Conservation (phyloP, 2,797 vertebrate genomes). For the Harpagifer antarcticus region DNA sequence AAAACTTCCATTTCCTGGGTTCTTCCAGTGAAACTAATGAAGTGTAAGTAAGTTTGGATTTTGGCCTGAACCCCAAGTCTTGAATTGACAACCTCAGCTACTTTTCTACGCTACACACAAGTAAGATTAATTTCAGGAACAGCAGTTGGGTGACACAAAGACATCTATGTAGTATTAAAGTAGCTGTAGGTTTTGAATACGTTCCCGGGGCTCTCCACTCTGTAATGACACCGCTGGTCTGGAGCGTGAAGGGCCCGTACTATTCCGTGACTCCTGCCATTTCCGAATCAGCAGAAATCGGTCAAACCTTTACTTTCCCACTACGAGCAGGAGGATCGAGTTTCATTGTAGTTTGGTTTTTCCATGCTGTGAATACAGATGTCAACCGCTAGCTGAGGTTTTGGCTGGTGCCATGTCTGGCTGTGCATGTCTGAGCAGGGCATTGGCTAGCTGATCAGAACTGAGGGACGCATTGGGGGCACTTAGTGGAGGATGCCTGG, state of each 20-base stretch:
- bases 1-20: slow-evolving; percentile 10
- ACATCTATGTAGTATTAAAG: slow-evolving; percentile 5
- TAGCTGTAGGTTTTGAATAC: slow-evolving; percentile 27
- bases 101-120: slow-evolving; percentile 14
- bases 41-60: slow-evolving; percentile 12
- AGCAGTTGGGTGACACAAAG: slow-evolving; percentile 11
- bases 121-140: slow-evolving; percentile 28
- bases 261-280: slow-evolving; percentile 36
- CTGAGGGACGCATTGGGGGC: slow-evolving; percentile 45
- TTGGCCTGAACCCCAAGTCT: slow-evolving; percentile 17
- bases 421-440: slow-evolving; percentile 73
- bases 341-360: slow-evolving; percentile 71
- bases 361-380: slow-evolving; percentile 75
- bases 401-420: slow-evolving; percentile 67
- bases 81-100: slow-evolving; percentile 24
- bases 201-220: not conserved
- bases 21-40: slow-evolving; percentile 30
- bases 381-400: slow-evolving; percentile 70
- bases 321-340: slow-evolving; percentile 48
- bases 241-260: slow-evolving; percentile 23
- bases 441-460: slow-evolving; percentile 72
- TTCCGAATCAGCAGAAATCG: slow-evolving; percentile 62
- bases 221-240: slow-evolving; percentile 39
- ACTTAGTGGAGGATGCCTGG: slow-evolving; percentile 56
- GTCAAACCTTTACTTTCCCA: slow-evolving; percentile 50